Base-by-base conservation (phyloP, 2,797 vertebrate genomes). In the Serranus cabrilla region DNA sequence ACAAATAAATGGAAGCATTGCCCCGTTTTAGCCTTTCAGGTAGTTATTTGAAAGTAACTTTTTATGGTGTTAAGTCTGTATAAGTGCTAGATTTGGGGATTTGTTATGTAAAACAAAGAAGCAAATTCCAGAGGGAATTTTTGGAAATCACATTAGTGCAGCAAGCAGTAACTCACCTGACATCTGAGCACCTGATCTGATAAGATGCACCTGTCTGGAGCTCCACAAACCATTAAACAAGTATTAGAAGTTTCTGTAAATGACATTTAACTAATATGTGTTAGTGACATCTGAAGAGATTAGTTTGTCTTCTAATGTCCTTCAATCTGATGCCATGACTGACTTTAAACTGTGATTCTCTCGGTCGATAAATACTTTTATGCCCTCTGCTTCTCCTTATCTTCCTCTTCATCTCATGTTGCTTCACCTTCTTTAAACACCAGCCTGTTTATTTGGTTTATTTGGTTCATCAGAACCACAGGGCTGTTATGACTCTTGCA, bases 131-230 rank as follows among this genome's bases (percentile, higher is more conserved):
- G 7, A 27, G 43, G 14, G n/a, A 4, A 18, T 59, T 13, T 49
- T 46, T 54, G 17, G 37, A 60, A 60, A 76, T 64, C 31, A 69
- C 63, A 47, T 74, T 18, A 31, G 18, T 21, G 52, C 52, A 56
- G 34, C 7, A 52, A 27, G 54, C 11, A 2, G 45, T 14, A 49
- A 39, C 34, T 21, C 8, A 85, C 72, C 43, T 60, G 37, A 45
- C 20, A 37, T 21, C 37, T 40, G 62, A 49, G 23, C 25, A 25
- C 45, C 17, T 25, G 45, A 25, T 25, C 39, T 59, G 23, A 2
- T 17, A 21, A 43, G 46, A 52, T 37, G 12, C 55, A 45, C 37
- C 56, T 10, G 0, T 21, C 43, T n/a, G 69, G 12, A 61, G 50
- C 63, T 39, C 17, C 57, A 57, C 16, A 5, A 2, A 10, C 0